Conservation (phyloP, 30 jellyfish, hydroid and myxozoan genomes). For the Sanderia malayensis region DNA sequence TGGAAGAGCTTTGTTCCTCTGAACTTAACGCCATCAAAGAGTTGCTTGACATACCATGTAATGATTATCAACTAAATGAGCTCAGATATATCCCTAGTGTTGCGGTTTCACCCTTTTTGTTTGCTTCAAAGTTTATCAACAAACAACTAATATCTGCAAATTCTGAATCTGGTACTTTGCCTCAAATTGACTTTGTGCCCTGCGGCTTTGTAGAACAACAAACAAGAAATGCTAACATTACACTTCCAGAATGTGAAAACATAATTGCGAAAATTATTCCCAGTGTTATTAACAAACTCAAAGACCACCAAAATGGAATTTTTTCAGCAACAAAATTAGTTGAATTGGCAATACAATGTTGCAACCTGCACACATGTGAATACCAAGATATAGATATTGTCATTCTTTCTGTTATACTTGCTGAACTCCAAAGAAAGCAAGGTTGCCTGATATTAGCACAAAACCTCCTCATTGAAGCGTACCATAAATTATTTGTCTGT, state of each 20-base stretch:
- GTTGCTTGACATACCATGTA: too few species aligned
- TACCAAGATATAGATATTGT: neutral
- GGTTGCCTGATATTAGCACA: neutral
- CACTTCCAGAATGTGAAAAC: neutral
- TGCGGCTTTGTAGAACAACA: neutral
- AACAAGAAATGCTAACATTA: neutral
- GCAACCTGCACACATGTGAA: neutral
- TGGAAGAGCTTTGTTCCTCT: too few species aligned
- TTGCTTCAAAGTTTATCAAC: neutral
- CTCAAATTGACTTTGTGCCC: neutral
- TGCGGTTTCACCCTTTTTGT: neutral
- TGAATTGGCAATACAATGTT: neutral
- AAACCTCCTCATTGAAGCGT: neutral
- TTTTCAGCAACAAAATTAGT: neutral
- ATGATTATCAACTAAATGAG: too few species aligned
- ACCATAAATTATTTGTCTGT: neutral
- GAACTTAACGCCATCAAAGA: too few species aligned
- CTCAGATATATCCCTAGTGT: too few species aligned
- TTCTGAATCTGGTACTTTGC: neutral
- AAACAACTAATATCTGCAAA: neutral
- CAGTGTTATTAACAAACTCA: neutral
- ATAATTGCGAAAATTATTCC: neutral
- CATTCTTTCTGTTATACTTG: neutral
- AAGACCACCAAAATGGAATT: neutral
- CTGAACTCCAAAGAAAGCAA: constrained; percentile 1